Conservation (phyloP, 2,797 vertebrate genomes). For the Limosa lapponica region DNA sequence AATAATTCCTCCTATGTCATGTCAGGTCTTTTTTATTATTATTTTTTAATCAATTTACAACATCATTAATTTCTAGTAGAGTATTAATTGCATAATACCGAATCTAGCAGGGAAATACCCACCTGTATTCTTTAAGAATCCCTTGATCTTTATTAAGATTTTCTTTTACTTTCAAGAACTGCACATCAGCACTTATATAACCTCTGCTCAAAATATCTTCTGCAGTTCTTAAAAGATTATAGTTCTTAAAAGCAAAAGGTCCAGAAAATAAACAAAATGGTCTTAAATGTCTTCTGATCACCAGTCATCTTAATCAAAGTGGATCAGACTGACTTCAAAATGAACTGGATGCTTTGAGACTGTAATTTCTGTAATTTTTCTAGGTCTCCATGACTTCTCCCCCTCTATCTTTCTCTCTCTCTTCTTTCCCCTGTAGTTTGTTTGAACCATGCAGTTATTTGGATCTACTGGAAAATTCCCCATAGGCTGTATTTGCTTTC, state of each 20-base stretch:
- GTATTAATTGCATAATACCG: neutral
- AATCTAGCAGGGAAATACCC: neutral
- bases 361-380: neutral
- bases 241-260: neutral
- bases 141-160: neutral
- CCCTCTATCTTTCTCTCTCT: neutral
- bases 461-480: neutral
- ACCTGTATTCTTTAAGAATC: neutral
- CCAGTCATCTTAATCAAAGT: neutral
- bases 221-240: neutral
- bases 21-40: neutral
- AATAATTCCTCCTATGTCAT: neutral
- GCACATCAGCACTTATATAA: neutral
- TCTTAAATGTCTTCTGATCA: slow-evolving; percentile 9
- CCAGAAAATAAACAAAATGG: neutral
- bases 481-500: neutral
- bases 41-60: neutral
- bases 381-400: neutral
- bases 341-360: neutral
- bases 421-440: neutral
- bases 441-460: neutral
- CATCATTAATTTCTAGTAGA: neutral
- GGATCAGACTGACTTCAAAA: slow-evolving; percentile 5
- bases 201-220: neutral
- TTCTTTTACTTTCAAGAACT: neutral